These are phyloP conservation scores for Heteromyza rotundicornis DNA, from an alignment of 2,888 invertebrate genomes.

Conservation along the genomic window DNA sequence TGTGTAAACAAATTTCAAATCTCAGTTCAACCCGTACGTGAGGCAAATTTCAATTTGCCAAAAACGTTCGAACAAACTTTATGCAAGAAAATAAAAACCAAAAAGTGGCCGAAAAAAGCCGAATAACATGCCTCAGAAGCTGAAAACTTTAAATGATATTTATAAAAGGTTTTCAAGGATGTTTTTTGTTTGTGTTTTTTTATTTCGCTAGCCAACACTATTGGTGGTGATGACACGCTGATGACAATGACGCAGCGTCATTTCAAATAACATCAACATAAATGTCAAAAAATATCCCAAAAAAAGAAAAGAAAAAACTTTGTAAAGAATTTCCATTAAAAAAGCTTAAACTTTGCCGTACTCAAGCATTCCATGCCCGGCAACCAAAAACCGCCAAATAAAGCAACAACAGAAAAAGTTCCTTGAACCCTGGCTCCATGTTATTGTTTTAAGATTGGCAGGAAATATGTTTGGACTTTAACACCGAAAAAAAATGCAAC, in stretches of 20 bases:
- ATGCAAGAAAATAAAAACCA: too few relatives aligned
- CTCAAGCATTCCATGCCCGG: background rate
- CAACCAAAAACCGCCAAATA: background rate
- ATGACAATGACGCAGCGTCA: background rate
- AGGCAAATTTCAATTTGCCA: background rate
- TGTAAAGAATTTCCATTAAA: background rate
- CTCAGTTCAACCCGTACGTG: background rate
- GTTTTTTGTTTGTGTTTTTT: background rate
- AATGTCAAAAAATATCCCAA: background rate
- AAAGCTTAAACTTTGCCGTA: background rate
- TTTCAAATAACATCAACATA: background rate
- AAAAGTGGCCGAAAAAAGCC: too few relatives aligned
- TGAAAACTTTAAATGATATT: too few relatives aligned
- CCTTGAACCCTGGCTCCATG: background rate
- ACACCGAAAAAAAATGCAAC: background rate
- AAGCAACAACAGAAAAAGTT: background rate
- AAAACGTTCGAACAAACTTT: too few relatives aligned
- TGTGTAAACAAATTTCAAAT: background rate
- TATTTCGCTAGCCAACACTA: too few relatives aligned
- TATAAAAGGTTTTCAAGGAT: background rate
- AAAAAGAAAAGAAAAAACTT: background rate
- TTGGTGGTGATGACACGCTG: background rate
- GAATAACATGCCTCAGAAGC: too few relatives aligned
- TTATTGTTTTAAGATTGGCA: background rate
- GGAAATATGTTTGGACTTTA: background rate